Evolutionary conservation across 30 jellyfish, hydroid and myxozoan genomes (phyloP).

Genomic region (Nemopilema nomurai): DNA sequence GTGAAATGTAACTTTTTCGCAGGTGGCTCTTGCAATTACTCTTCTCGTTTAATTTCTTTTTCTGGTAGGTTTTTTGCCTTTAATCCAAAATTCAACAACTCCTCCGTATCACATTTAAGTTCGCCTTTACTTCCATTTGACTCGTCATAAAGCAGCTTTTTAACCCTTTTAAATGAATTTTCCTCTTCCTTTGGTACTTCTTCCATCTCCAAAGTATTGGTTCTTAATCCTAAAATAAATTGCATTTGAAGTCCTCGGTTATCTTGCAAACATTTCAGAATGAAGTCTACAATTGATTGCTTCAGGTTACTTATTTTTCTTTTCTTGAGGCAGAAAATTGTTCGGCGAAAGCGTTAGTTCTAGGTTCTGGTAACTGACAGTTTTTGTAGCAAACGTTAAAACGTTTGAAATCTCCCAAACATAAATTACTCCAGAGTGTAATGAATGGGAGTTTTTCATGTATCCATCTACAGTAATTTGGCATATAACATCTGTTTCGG

Average conservation of each 20-base stretch:
- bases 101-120: not conserved
- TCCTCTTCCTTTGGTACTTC: not conserved
- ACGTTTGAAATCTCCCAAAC: too few species aligned
- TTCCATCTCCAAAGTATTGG: not conserved
- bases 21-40: not conserved
- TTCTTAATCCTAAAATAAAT: not conserved
- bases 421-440: too few species aligned
- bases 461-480: too few species aligned
- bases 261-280: not conserved
- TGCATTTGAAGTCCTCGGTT: not conserved
- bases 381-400: too few species aligned
- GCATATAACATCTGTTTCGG: too few species aligned
- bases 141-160: not conserved
- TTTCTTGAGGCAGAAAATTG: too few species aligned
- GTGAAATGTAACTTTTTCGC: not conserved
- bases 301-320: too few species aligned
- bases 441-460: too few species aligned
- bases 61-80: not conserved
- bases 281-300: too few species aligned
- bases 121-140: not conserved
- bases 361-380: too few species aligned
- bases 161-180: not conserved
- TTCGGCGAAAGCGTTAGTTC: too few species aligned
- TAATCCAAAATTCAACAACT: not conserved
- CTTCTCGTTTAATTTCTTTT: not conserved